Evolutionary conservation across 2,888 invertebrate species (phyloP).

Genomic region (Cenopis cana): DNA sequence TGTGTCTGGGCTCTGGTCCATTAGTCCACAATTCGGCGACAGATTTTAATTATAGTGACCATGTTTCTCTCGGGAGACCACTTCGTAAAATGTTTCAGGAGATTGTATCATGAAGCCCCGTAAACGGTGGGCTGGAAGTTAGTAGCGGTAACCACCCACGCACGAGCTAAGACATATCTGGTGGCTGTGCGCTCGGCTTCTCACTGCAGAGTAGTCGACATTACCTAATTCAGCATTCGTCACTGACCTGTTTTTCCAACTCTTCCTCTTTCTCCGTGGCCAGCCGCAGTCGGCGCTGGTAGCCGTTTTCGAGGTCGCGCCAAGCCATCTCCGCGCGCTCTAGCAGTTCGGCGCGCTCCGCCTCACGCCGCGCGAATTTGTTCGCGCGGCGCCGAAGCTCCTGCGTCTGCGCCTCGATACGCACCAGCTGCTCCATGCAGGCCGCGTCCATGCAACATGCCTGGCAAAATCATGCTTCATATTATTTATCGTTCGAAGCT

Average conservation of each 20-base stretch:
- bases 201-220: too few species aligned
- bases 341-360: conserved; percentile 67
- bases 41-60: too few species aligned
- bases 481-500: not conserved
- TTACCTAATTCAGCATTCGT: too few species aligned
- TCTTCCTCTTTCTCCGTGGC: conserved; percentile 70
- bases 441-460: conserved; percentile 64
- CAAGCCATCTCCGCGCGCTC: conserved; percentile 76
- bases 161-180: not conserved
- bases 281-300: conserved; percentile 62
- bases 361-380: conserved; percentile 66
- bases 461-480: conserved; percentile 51
- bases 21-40: too few species aligned
- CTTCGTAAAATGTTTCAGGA: too few species aligned
- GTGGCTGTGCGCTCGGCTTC: not conserved
- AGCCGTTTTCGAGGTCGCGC: conserved; percentile 72
- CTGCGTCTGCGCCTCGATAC: conserved; percentile 58
- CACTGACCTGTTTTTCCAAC: conserved; percentile 61
- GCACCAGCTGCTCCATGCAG: conserved; percentile 60
- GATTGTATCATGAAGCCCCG: too few species aligned
- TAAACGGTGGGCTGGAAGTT: too few species aligned
- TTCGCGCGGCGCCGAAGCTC: conserved; percentile 65
- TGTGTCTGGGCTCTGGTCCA: too few species aligned
- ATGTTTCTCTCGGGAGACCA: too few species aligned
- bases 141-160: too few species aligned